Conservation (phyloP, 1,140 invertebrate species). For the Drosophila leontia region DNA sequence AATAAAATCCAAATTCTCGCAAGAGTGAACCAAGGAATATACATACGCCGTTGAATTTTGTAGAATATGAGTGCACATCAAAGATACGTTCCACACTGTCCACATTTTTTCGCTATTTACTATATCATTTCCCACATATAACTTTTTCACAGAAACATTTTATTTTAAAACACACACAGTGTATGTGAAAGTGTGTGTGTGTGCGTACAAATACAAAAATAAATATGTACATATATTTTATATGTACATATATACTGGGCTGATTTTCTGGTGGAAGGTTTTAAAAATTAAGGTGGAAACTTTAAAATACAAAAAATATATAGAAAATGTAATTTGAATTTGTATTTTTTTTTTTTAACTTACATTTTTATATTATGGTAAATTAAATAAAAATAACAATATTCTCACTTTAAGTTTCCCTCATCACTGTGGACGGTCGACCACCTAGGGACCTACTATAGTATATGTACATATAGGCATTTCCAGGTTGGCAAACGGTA, state of each 20-base stretch:
- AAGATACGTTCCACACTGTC: conserved; percentile 72
- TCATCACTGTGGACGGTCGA: not conserved
- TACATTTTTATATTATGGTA: not conserved
- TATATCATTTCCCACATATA: conserved; percentile 43
- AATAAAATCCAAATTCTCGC: conserved; percentile 54
- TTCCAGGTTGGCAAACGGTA: too few species aligned
- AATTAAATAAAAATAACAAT: not conserved
- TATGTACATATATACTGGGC: not conserved
- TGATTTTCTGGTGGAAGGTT: not conserved
- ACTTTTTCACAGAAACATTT: conserved; percentile 33
- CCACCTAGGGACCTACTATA: too few species aligned
- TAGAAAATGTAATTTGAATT: not conserved
- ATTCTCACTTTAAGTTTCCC: not conserved
- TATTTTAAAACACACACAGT: conserved; percentile 50
- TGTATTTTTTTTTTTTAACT: not conserved
- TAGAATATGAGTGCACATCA: conserved; percentile 66
- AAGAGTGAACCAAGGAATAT: conserved; percentile 57
- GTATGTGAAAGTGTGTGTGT: not conserved
- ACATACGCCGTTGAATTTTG: conserved; percentile 32
- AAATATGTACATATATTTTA: conserved; percentile 1
- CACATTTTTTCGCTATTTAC: conserved; percentile 70
- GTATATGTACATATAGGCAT: too few species aligned
- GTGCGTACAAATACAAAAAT: conserved; percentile 23
- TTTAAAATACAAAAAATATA: not conserved
- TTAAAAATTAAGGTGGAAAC: not conserved